Evolutionary conservation across 2,888 invertebrate genomes (phyloP).

Genomic region (Cosmia trapezina): DNA sequence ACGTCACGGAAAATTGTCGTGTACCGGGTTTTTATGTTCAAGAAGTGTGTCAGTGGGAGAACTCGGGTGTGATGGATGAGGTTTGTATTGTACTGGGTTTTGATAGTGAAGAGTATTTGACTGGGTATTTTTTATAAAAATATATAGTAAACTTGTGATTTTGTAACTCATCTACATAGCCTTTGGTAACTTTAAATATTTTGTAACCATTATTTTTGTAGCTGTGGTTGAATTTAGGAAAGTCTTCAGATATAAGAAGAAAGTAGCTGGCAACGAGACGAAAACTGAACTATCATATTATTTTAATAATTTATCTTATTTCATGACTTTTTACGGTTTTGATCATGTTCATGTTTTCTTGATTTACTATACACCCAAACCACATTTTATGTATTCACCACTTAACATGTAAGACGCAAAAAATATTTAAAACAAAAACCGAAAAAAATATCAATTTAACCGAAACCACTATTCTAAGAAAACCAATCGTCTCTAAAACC

Average conservation of each 20-base stretch:
- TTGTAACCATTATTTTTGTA: neutral
- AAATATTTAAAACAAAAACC: neutral
- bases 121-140: neutral
- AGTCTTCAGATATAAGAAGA: too few species aligned
- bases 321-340: too few species aligned
- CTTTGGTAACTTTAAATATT: too few species aligned
- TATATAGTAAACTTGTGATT: neutral
- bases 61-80: conserved; percentile 25
- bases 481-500: neutral
- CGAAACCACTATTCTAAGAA: neutral
- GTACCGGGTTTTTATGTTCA: conserved; percentile 59
- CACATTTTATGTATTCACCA: neutral
- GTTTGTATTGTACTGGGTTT: conserved; percentile 28
- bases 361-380: neutral
- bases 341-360: neutral
- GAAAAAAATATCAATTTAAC: neutral
- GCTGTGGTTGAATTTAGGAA: neutral
- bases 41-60: conserved; percentile 49
- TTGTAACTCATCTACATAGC: neutral
- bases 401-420: neutral
- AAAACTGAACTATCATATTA: neutral
- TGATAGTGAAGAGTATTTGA: conserved; percentile 16
- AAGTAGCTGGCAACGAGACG: neutral
- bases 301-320: too few species aligned
- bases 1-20: conserved; percentile 62